Evolutionary conservation across 2,888 invertebrate genomes (phyloP), one percentile per base, ranked within the genome.

Genomic region (Aromia moschata): DNA sequence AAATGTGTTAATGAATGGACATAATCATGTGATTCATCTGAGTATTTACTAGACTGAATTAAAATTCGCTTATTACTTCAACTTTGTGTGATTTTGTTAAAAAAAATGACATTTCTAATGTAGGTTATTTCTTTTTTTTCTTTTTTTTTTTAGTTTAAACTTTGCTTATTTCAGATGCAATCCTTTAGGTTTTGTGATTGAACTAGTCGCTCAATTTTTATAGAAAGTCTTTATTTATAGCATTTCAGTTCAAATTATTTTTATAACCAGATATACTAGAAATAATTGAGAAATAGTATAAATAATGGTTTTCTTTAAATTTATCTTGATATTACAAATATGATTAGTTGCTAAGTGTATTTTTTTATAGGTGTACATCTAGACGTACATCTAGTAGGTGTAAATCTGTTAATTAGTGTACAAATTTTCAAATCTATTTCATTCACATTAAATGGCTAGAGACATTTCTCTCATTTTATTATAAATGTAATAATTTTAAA

Each of bases 131-230:
- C 57, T 55, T 43, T 43, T n/a, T n/a, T n/a, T n/a, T n/a, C n/a
- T n/a, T n/a, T n/a, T n/a, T n/a, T n/a, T n/a, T n/a, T n/a, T n/a
- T n/a, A n/a, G 45, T 45, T 54, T 18, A 47, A 20, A 56, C 40
- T 20, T 59, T 57, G 52, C 52, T 52, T 52, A 55, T 62, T 64
- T 69, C 68, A 70, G 67, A 71, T 70, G 71, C 73, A 72, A 70
- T 73, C 63, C 64, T 70, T 70, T 77, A 76, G 75, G 74, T 75
- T 75, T 75, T 77, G 79, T 79, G 79, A 79, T 79, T 73, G 67
- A 74, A 77, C 79, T 79, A 79, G 79, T 79, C 79, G 74, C 76
- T 78, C 74, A 74, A 72, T 70, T 67, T 74, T 64, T 65, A 62
- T 63, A 57, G 56, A 56, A 46, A 60, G 54, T 55, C 47, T 49